Conservation (phyloP, 2,113 vertebrate species). For the Cygnus buccinator region DNA sequence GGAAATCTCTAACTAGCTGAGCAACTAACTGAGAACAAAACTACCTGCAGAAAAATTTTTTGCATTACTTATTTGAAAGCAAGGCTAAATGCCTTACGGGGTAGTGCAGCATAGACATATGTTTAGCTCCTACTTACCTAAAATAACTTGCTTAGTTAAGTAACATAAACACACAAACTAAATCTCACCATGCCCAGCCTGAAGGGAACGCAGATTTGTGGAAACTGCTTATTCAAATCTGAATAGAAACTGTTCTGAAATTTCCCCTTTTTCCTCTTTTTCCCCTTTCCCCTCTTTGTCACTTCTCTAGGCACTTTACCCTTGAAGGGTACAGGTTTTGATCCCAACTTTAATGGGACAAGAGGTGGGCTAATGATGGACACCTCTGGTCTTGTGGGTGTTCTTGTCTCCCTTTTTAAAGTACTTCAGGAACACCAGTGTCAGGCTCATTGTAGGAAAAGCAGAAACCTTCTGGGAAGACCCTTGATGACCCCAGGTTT, state of each 20-base stretch:
- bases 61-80: background rate
- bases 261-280: too few species aligned
- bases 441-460: background rate
- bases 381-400: background rate
- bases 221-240: background rate
- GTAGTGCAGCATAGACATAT: background rate
- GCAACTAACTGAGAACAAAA: background rate
- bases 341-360: background rate
- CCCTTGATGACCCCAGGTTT: accelerated
- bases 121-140: background rate
- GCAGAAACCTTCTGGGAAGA: background rate
- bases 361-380: background rate
- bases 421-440: background rate
- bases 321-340: background rate
- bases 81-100: background rate
- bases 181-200: background rate
- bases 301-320: background rate
- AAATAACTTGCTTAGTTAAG: background rate
- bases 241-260: background rate
- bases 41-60: background rate
- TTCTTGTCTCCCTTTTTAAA: background rate
- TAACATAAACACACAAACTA: too few species aligned
- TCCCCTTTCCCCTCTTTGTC: too few species aligned
- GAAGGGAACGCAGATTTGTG: background rate
- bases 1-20: background rate